Conservation (phyloP, 2,113 vertebrate species). For the Fulica atra region DNA sequence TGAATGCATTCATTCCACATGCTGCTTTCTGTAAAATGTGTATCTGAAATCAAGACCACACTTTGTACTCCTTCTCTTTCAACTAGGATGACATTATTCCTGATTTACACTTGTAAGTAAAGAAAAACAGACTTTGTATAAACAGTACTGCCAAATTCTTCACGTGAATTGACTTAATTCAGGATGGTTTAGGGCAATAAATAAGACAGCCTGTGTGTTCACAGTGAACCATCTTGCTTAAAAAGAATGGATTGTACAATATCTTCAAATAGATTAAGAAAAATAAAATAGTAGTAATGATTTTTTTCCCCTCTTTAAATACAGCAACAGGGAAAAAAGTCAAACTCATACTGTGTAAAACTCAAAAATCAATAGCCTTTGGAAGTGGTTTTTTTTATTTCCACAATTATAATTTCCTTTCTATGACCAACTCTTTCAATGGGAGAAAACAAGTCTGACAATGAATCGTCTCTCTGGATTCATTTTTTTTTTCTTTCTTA, state of each 20-base stretch:
- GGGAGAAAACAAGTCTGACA: background rate
- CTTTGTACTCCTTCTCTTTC: background rate
- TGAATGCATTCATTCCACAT: background rate
- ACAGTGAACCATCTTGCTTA: background rate
- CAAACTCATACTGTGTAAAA: background rate
- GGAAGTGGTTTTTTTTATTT: background rate
- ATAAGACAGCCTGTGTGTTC: background rate
- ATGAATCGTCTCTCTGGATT: background rate
- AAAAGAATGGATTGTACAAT: background rate
- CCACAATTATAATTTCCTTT: background rate
- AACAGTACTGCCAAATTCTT: conserved; percentile 2
- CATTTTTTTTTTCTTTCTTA: background rate
- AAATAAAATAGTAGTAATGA: background rate
- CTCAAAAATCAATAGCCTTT: background rate
- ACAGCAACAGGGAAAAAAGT: background rate
- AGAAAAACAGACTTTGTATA: background rate
- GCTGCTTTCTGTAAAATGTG: accelerated
- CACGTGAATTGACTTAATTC: background rate
- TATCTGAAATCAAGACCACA: background rate
- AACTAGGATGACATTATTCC: background rate
- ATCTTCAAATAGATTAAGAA: background rate
- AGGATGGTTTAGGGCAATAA: background rate
- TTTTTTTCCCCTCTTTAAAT: background rate
- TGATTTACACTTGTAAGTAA: background rate
- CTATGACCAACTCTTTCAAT: background rate